These are phyloP conservation scores for Papilio elwesi DNA, from an alignment of 2,888 invertebrate genomes.

Conservation along the genomic window DNA sequence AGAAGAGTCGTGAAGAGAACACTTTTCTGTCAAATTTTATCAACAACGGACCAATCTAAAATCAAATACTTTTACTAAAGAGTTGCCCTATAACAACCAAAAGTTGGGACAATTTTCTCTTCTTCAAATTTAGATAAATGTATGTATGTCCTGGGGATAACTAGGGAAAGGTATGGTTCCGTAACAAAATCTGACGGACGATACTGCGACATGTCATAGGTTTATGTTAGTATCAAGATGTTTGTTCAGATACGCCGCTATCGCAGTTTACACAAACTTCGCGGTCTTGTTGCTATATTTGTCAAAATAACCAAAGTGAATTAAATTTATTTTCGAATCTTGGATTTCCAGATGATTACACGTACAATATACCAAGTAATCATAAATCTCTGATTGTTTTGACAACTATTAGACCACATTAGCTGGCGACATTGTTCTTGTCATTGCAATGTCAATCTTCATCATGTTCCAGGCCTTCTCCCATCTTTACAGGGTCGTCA, in stretches of 20 bases:
- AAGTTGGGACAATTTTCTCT: no score
- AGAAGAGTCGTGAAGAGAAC: no score
- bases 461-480: no score
- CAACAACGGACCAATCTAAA: no score
- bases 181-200: not conserved
- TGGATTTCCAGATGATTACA: not conserved
- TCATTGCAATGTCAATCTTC: no score
- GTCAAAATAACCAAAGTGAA: not conserved
- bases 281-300: slow-evolving; percentile 14
- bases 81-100: no score
- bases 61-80: no score
- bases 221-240: slow-evolving; percentile 27
- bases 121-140: no score
- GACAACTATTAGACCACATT: no score
- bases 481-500: no score
- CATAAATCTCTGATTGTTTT: not conserved
- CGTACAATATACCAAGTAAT: not conserved
- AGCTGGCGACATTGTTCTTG: no score
- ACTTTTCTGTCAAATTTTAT: no score
- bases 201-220: not conserved
- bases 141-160: not conserved
- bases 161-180: not conserved
- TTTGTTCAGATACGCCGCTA: slow-evolving; percentile 26
- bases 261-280: slow-evolving; percentile 13
- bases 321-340: slow-evolving; percentile 8